Evolutionary conservation across 2,888 invertebrate species (phyloP).

Genomic region (Dioctria linearis): DNA sequence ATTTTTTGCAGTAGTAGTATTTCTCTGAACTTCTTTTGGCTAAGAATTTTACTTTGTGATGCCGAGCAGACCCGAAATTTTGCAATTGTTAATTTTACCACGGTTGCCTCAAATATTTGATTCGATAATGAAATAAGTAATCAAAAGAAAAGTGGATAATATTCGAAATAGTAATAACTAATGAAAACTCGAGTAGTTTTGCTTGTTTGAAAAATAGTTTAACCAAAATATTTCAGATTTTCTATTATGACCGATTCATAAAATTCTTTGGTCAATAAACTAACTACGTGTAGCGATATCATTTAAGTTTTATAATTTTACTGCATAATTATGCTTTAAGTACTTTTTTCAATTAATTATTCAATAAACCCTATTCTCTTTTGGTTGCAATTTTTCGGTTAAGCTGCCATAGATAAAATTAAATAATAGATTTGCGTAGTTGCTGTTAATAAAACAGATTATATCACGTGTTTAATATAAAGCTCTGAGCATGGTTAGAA

Average conservation of each 20-base stretch:
- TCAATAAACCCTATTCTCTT: background rate
- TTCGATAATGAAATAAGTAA: no score
- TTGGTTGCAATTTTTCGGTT: no score
- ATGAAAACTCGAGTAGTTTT: no score
- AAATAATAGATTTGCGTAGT: no score
- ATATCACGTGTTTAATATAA: background rate
- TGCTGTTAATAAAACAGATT: no score
- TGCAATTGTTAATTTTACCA: no score
- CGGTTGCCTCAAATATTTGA: no score
- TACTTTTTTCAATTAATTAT: conserved; percentile 7
- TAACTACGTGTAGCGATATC: no score
- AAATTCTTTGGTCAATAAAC: conserved; percentile 32
- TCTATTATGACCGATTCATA: conserved; percentile 32
- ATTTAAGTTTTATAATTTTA: background rate
- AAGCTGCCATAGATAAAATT: no score
- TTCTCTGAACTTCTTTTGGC: background rate
- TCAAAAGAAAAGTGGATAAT: no score
- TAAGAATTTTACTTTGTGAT: no score
- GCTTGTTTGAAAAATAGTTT: background rate
- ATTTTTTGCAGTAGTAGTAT: conserved; percentile 4
- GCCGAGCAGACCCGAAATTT: background rate
- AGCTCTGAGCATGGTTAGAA: background rate
- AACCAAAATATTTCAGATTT: background rate
- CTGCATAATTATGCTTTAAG: conserved; percentile 3
- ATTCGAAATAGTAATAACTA: background rate